Base-by-base conservation (phyloP, 1,140 invertebrate species). In the Drosophila setifemur region DNA sequence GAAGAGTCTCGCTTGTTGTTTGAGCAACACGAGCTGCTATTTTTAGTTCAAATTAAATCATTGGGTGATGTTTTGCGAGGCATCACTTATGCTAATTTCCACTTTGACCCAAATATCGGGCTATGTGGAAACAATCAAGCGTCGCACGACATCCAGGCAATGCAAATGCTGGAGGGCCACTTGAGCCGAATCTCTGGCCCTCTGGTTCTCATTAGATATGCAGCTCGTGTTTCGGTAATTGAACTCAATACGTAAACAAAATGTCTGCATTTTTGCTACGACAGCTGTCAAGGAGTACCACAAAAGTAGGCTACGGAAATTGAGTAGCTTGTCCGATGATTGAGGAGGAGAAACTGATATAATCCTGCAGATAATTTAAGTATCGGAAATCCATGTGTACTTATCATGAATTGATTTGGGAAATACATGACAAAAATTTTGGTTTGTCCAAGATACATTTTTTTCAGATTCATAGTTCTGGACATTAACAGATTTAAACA, bases 31-130 rank as follows among this genome's bases (percentile, higher is more conserved):
- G 21, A 40, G 35, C 21, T 14, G 31, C 73, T 83, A 73, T 83
- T 64, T 83, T 77, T 83, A 73, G 78, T 37, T 37, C 37, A 31
- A 67, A 73, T 68, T 50, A 73, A 82, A 77, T 83, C 73, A 45
- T 48, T 26, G 60, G 54, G 39, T 21, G 1, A 16, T 37, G 18
- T 37, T 37, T n/a, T 16, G 16, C 25, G 4, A 57, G 54, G 39
- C 47, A 50, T 31, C 66, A 71, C 68, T 63, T 63, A 85, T 78
- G 74, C 79, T 85, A 78, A 83, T 83, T 85, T 43, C 14, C 45
- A 74, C 47, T 83, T 37, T 83, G 79, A 83, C 79, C 79, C 69
- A 83, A 79, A 83, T 85, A 74, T 33, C 33, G 54, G 33, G 43
- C 50, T 68, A 52, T 31, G 70, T 60, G 67, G 35, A 52, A 52